Conservation (phyloP, 2,113 vertebrate species). For the Orcinus orca region DNA sequence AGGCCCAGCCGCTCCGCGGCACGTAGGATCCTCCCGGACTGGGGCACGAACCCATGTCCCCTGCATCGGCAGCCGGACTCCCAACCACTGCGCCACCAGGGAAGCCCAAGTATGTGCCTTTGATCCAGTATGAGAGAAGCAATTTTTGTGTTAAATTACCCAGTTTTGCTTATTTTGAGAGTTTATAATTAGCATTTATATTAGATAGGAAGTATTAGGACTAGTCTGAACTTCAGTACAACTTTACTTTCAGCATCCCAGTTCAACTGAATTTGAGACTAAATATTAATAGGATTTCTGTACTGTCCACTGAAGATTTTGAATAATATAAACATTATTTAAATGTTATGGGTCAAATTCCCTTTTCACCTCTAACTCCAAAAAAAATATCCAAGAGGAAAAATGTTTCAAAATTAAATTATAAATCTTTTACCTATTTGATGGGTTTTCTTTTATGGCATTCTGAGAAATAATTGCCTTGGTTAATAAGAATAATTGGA, state of each 20-base stretch:
- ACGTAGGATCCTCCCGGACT: too few species aligned
- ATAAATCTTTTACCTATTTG: background rate
- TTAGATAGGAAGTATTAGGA: background rate
- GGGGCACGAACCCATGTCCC: too few species aligned
- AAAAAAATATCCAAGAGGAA: background rate
- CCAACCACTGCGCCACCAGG: too few species aligned
- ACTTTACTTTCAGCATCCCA: background rate
- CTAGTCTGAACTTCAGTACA: background rate
- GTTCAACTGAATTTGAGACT: background rate
- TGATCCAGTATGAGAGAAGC: background rate
- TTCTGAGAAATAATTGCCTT: constrained; percentile 29
- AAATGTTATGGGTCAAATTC: background rate
- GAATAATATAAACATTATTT: constrained; percentile 37
- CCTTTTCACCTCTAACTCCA: background rate
- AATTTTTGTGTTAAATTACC: background rate
- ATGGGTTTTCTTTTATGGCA: background rate
- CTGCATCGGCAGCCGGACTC: too few species aligned
- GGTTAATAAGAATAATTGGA: constrained; percentile 13
- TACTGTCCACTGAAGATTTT: background rate
- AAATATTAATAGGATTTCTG: background rate
- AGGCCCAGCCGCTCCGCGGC: too few species aligned
- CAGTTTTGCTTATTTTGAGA: constrained; percentile 11
- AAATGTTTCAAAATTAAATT: constrained; percentile 23
- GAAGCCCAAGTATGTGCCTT: background rate
- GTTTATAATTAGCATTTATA: constrained; percentile 27